phyloP scores from a whole-genome alignment of 1,140 invertebrate species.

The Drosophila santomea region DNA sequence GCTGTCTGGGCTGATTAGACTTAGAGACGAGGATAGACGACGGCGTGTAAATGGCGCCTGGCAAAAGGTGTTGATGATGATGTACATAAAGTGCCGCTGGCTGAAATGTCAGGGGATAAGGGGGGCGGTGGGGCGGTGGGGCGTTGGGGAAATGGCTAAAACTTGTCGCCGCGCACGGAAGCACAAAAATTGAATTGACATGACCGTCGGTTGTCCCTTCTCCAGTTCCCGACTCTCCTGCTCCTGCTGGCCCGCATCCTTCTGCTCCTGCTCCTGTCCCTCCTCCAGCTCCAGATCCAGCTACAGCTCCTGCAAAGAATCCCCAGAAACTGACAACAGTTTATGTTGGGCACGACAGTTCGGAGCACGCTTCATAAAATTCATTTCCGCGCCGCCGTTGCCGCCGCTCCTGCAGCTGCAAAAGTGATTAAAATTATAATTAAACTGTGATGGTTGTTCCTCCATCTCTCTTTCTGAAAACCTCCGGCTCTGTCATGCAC shows the following conservation, averaged over 20 bases:
- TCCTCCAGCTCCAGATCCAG: not conserved
- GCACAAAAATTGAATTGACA: conserved; percentile 83
- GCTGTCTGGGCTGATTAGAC: conserved; percentile 79
- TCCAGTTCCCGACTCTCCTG: not conserved
- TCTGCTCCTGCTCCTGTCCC: not conserved
- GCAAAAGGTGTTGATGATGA: conserved; percentile 79
- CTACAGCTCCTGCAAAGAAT: not conserved
- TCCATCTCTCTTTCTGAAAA: conserved; percentile 6
- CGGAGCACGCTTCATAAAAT: conserved; percentile 80
- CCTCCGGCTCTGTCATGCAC: not conserved
- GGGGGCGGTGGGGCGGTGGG: no score
- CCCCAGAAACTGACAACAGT: conserved; percentile 72
- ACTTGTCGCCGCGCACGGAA: conserved; percentile 82
- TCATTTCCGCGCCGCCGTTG: conserved; percentile 73
- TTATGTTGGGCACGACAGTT: conserved; percentile 81
- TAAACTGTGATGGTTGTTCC: conserved; percentile 73
- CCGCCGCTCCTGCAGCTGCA: conserved; percentile 57
- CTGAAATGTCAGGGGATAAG: conserved; percentile 55
- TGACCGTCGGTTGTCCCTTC: conserved; percentile 67
- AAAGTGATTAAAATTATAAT: conserved; percentile 83
- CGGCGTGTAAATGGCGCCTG: conserved; percentile 80
- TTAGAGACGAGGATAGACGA: conserved; percentile 80
- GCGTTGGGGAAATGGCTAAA: conserved; percentile 62
- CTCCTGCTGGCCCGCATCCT: not conserved
- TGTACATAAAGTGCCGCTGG: conserved; percentile 78